A percentile compares a stretch with the other conserved stretches of the same genome.
phyloP scores from a whole-genome alignment of 2,888 invertebrate species.

The Lycocerus yunnanus region DNA sequence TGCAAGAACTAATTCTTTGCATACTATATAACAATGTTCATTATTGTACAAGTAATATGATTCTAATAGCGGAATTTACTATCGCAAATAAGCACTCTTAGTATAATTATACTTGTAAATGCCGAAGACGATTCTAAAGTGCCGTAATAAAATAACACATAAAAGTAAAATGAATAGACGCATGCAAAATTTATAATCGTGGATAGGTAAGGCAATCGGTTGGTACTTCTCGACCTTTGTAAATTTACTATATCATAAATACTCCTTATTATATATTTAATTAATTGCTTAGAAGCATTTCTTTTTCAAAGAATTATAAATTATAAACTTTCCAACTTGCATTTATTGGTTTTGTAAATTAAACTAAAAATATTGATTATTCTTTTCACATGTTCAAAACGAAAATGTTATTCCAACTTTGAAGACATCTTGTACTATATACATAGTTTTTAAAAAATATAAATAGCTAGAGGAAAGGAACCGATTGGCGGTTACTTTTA shows the following conservation, averaged over 20 bases:
- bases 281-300: conserved; percentile 19
- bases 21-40: conserved; percentile 29
- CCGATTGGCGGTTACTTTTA: no score
- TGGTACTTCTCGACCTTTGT: conserved; percentile 36
- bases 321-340: neutral
- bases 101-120: conserved; percentile 41
- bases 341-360: neutral
- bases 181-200: conserved; percentile 34
- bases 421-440: no score
- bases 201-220: conserved; percentile 32
- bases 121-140: conserved; percentile 36
- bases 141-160: conserved; percentile 35
- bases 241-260: conserved; percentile 39
- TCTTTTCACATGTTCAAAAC: no score
- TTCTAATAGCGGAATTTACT: conserved; percentile 33
- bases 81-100: conserved; percentile 37
- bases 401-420: no score
- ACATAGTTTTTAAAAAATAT: no score
- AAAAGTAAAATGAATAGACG: conserved; percentile 33
- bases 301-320: neutral
- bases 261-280: conserved; percentile 36
- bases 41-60: conserved; percentile 32
- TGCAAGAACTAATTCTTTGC: conserved; percentile 29
- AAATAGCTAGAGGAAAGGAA: no score
- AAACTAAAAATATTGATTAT: no score